Evolutionary conservation across 2,797 vertebrate genomes (phyloP), one percentile per base, ranked within the genome.

Genomic region (Coccyzus lansbergi): DNA sequence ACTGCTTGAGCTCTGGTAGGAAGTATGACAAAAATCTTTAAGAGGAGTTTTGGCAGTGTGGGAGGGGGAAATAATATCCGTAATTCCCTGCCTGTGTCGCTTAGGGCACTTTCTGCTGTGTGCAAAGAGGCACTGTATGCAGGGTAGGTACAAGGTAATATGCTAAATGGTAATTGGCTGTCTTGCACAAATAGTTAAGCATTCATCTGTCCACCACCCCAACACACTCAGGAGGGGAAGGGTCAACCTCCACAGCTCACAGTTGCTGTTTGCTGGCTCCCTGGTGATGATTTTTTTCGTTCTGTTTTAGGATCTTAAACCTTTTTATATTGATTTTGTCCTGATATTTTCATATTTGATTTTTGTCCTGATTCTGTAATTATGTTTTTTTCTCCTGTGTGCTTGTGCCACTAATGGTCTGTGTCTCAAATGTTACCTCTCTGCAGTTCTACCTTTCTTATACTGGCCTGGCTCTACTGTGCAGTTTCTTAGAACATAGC

Each of bases 31-130:
- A 24, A 83, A 62, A 77, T 29, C 48, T 42, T 40, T 18, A 65
- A 49, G 51, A 78, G 80, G 74, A 42, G 16, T 93, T 62, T 64
- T 0, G 15, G 38, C 38, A 38, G 20, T 21, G 46, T 11, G n/a
- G 12, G 13, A 12, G 3, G 9, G 52, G 4, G 3, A 3, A 49
- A 28, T 46, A 46, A 36, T 26, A 28, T 62, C 7, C 3, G 1
- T 53, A 33, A 42, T 53, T 22, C 28, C 40, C 24, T 33, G 8
- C 17, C 25, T 51, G 28, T 68, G 62, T 56, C 12, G 9, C 38
- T 40, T 65, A 17, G 33, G 31, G 33, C 10, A 13, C n/a, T 49
- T 68, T 46, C 17, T 81, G 18, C 62, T 33, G 7, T 33, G 33
- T 82, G 48, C 15, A 16, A 3, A 42, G 65, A 55, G 48, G 21